phyloP scores from a whole-genome alignment of 2,888 invertebrate species.

The Torymus tubicola region DNA sequence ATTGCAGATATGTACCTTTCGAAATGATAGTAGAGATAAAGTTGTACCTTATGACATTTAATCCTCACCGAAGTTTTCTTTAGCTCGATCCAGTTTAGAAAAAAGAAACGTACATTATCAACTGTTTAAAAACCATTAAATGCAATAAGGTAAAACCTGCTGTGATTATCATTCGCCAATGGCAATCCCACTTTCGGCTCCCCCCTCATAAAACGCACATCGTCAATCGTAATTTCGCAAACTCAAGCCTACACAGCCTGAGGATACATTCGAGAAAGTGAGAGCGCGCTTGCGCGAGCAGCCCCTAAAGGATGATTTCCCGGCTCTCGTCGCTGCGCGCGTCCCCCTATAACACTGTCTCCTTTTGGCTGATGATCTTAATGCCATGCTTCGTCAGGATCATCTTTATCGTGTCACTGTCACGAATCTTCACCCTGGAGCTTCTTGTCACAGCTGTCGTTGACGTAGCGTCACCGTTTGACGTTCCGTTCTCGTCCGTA shows the following conservation, averaged over 20 bases:
- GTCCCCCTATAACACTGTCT: constrained; percentile 79
- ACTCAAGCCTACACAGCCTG: background rate
- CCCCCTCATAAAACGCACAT: background rate
- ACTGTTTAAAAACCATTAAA: background rate
- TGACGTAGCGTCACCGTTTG: constrained; percentile 4
- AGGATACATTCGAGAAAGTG: background rate
- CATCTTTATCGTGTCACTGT: constrained; percentile 82
- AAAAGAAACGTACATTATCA: too few relatives aligned
- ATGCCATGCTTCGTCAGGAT: constrained; percentile 88
- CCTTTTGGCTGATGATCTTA: constrained; percentile 87
- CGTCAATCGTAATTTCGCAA: constrained; percentile 39
- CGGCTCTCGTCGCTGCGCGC: constrained; percentile 33
- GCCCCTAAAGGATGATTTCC: constrained; percentile 50
- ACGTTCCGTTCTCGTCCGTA: constrained; percentile 59
- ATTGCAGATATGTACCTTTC: too few relatives aligned
- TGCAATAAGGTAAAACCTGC: background rate
- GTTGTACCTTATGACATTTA: too few relatives aligned
- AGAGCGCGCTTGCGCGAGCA: background rate
- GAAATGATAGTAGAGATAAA: too few relatives aligned
- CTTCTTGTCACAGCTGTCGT: constrained; percentile 22
- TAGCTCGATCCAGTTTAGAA: too few relatives aligned
- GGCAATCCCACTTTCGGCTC: too few relatives aligned
- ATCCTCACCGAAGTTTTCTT: too few relatives aligned
- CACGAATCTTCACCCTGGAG: constrained; percentile 62
- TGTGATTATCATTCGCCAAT: background rate